phyloP scores from a whole-genome alignment of 2,888 invertebrate species.

The Drosophila eohydei region DNA sequence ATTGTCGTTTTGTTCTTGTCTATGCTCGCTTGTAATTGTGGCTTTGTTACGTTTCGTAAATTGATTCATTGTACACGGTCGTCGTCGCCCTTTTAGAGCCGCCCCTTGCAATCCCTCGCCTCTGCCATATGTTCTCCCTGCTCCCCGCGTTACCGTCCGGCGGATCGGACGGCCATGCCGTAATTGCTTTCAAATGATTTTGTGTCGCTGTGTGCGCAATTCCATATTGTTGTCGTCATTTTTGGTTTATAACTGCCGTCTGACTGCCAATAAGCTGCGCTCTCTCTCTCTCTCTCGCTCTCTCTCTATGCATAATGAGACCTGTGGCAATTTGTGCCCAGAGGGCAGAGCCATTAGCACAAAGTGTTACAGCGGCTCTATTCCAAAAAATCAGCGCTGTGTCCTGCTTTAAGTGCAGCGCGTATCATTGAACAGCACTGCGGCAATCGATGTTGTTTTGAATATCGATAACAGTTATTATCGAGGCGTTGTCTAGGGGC shows the following conservation, averaged over 20 bases:
- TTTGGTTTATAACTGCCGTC: conserved; percentile 40
- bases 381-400: conserved; percentile 1
- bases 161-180: conserved; percentile 43
- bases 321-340: conserved; percentile 64
- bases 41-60: conserved; percentile 80
- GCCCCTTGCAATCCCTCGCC: neutral
- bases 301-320: conserved; percentile 73
- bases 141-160: conserved; percentile 7
- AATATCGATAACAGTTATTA: conserved; percentile 17
- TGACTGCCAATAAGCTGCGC: conserved; percentile 56
- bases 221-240: conserved; percentile 71
- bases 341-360: conserved; percentile 60
- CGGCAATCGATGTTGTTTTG: conserved; percentile 6
- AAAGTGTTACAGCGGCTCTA: conserved; percentile 37
- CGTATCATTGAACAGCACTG: conserved; percentile 17
- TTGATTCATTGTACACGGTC: conserved; percentile 77
- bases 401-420: conserved; percentile 3
- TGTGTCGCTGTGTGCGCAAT: conserved; percentile 74
- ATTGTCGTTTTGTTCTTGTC: conserved; percentile 77
- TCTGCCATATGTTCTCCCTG: neutral
- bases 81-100: conserved; percentile 31
- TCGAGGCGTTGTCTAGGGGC: neutral
- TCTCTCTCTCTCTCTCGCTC: conserved; percentile 13
- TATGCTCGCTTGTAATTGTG: conserved; percentile 70
- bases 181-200: conserved; percentile 80